Conservation (phyloP, 2,113 vertebrate species). For the Ptilonorhynchus violaceus region DNA sequence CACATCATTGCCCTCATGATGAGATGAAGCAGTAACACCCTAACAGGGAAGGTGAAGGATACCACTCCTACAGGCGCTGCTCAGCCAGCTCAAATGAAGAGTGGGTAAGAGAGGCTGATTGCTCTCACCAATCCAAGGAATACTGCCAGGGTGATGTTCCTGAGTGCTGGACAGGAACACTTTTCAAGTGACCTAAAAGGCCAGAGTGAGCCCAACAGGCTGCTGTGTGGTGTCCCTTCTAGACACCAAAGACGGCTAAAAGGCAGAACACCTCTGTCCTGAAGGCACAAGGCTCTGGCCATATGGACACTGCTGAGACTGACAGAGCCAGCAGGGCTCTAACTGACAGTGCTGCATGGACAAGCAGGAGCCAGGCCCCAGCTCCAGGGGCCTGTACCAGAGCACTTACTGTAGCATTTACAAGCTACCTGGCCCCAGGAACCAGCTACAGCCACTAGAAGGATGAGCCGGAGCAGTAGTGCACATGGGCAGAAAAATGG, state of each 20-base stretch:
- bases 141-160: not conserved
- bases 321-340: not conserved
- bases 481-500: not conserved
- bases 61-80: not conserved
- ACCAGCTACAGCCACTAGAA: not conserved
- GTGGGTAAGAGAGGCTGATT: not conserved
- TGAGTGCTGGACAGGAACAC: not conserved
- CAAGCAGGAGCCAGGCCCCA: not conserved
- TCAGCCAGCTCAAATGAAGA: not conserved
- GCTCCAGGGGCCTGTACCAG: not conserved
- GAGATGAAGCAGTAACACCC: not conserved
- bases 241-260: rapidly evolving
- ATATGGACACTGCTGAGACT: not conserved
- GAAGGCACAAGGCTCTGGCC: not conserved
- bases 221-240: not conserved
- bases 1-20: rapidly evolving
- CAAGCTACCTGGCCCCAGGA: not conserved
- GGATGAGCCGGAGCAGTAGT: not conserved
- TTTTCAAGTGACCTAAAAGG: not conserved
- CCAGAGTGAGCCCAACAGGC: not conserved
- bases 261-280: not conserved
- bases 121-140: not conserved
- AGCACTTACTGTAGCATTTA: not conserved
- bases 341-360: rapidly evolving
- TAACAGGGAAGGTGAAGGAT: not conserved